A percentile compares a stretch with the other conserved stretches of the same genome.
Conservation (phyloP, 2,113 vertebrate species). For the Rhegmatorhina hoffmannsi region DNA sequence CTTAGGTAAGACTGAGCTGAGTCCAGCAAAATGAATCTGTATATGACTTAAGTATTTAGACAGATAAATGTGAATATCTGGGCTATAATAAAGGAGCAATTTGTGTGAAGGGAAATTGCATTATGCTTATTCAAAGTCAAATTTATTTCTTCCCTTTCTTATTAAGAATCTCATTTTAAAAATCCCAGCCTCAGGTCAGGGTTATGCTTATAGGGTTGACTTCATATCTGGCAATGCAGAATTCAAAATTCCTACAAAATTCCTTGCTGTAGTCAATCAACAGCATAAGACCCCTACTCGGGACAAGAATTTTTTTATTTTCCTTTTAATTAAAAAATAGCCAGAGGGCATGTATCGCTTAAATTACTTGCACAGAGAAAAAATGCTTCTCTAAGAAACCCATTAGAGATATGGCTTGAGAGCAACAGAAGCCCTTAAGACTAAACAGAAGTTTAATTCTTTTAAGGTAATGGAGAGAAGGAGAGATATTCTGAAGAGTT, state of each 20-base stretch:
- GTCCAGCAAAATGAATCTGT: conserved; percentile 2
- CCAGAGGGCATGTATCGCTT: neutral
- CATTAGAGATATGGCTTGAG: conserved; percentile 43
- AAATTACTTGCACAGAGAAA: conserved; percentile 24
- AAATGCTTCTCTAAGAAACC: conserved; percentile 49
- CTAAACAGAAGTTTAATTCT: conserved; percentile 38
- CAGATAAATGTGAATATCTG: conserved; percentile 34
- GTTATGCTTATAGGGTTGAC: conserved; percentile 29
- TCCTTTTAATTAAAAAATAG: conserved; percentile 57
- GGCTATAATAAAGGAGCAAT: conserved; percentile 26
- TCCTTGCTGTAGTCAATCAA: conserved; percentile 21
- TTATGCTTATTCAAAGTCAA: conserved; percentile 56
- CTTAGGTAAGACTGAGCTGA: neutral
- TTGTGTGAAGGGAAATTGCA: conserved; percentile 45
- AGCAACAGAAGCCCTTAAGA: conserved; percentile 42
- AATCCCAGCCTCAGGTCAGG: conserved; percentile 38
- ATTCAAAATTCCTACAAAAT: conserved; percentile 30
- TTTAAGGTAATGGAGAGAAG: neutral
- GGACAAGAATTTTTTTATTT: conserved; percentile 15
- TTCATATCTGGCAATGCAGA: neutral
- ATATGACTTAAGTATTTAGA: neutral
- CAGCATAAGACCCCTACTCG: neutral
- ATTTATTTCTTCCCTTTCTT: conserved; percentile 35
- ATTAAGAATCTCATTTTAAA: conserved; percentile 41
- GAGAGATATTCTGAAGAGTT: neutral